Evolutionary conservation across 2,113 vertebrate species (phyloP).

Genomic region (Osmerus mordax): DNA sequence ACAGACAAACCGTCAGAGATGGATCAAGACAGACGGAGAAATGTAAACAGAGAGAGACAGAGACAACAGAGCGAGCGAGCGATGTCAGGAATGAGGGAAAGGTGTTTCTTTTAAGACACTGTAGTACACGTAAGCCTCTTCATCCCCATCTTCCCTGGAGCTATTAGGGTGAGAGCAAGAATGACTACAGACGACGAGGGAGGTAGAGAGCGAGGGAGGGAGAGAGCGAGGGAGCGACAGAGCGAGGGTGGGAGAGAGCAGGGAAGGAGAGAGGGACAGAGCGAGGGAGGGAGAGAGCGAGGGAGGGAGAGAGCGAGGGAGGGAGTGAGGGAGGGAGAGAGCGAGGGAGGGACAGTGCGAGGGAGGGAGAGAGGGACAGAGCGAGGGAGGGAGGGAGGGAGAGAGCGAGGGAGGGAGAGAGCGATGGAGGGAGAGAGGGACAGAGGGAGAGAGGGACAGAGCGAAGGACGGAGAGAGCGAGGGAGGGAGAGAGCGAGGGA

Average conservation of each 20-base stretch:
- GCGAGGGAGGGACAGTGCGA: no score
- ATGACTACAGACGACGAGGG: not conserved
- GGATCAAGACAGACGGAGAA: no score
- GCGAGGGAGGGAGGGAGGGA: not conserved
- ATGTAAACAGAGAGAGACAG: no score
- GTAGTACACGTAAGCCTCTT: constrained; percentile 5
- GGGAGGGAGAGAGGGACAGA: not conserved
- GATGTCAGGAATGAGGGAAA: no score
- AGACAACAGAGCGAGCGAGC: no score
- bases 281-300: not conserved
- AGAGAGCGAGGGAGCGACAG: not conserved
- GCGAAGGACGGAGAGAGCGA: no score
- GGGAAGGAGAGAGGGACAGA: not conserved
- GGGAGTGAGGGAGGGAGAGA: no score
- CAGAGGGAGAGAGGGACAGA: not conserved
- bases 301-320: not conserved
- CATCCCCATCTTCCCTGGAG: constrained; percentile 7
- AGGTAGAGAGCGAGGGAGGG: not conserved
- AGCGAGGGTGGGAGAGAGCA: not conserved
- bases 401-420: not conserved
- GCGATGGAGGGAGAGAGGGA: not conserved
- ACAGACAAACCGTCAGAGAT: no score
- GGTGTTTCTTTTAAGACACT: no score
- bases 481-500: not conserved
- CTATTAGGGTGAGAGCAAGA: not conserved